Evolutionary conservation across 2,113 vertebrate genomes (phyloP).

Genomic region (Trogon surrucura): DNA sequence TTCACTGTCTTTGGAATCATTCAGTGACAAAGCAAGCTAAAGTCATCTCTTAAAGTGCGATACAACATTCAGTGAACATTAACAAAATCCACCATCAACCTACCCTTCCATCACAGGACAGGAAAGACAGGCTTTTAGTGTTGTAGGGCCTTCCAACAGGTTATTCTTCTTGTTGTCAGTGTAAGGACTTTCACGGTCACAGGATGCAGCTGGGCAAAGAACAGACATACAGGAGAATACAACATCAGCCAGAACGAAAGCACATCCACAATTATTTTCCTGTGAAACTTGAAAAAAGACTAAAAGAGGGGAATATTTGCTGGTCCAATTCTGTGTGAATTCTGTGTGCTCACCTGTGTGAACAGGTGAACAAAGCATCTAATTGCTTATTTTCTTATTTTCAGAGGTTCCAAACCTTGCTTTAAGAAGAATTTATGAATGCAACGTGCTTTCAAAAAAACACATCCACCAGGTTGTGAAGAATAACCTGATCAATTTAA

Average conservation of each 20-base stretch:
- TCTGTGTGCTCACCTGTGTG: too few species aligned
- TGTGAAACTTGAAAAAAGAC: neutral
- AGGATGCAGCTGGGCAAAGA: conserved; percentile 72
- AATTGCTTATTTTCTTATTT: neutral
- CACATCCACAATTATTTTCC: neutral
- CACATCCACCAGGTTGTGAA: neutral
- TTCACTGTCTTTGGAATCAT: neutral
- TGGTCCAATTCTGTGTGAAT: neutral
- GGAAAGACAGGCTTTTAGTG: conserved; percentile 80
- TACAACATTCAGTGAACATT: neutral
- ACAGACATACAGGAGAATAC: neutral
- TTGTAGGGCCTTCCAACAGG: conserved; percentile 68
- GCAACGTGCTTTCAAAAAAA: neutral
- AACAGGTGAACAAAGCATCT: neutral
- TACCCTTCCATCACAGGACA: conserved; percentile 82
- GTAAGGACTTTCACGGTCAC: conserved; percentile 71
- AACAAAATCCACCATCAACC: neutral
- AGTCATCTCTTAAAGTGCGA: neutral
- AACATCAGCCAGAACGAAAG: neutral
- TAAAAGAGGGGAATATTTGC: neutral
- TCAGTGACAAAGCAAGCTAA: neutral
- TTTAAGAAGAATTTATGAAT: neutral
- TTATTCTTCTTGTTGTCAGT: conserved; percentile 66
- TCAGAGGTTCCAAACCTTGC: neutral
- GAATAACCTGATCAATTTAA: neutral